Base-by-base conservation (phyloP, 2,888 invertebrate genomes). In the Lepidocyrtinus sp. region DNA sequence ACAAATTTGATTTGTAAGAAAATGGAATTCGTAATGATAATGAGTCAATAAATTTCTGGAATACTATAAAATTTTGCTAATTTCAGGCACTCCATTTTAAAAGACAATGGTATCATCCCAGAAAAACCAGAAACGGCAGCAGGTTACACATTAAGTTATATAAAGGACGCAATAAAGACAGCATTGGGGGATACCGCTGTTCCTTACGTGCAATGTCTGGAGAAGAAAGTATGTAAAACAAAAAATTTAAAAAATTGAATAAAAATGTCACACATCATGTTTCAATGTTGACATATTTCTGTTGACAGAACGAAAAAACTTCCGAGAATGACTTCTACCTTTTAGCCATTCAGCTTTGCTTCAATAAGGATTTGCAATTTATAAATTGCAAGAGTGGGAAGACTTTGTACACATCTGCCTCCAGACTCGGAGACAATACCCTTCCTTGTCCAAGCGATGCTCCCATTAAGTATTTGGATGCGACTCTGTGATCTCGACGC, bases 1-100 rank as follows among this genome's bases (percentile, higher is more conserved):
- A 73, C 17, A 82, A 84, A 82, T 84, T 75, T 45, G 84, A 86
- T 36, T 63, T 86, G 86, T 86, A 82, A 83, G 83, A 68, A 17
- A 17, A 3, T 55, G 19, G 17, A 55, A 55, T 17, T 55, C 19
- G 19, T 55, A 55, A 17, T 55, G 15, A 55, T 12, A 45, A 26
- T 65, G 15, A 65, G 3, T 3, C 27, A 1, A 2, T 22, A 27
- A 36, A 15, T 61, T 15, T 1, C 19, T 7, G 15, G 46, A 25
- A n/a, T 61, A n/a, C 12, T 27, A 9, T 24, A 67, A 59, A 12
- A 17, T 70, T 62, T n/a, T 76, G 1, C 21, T 46, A 50, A 65
- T 72, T 65, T n/a, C 27, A 86, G 84, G 1, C 85, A 84, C 59
- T 27, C 84, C 0, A 80, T 84, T 17, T 69, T 86, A n/a, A 85